Evolutionary conservation across 2,797 vertebrate species (phyloP), one percentile per base, ranked within the genome.

Genomic region (Typhlichthys subterraneus): DNA sequence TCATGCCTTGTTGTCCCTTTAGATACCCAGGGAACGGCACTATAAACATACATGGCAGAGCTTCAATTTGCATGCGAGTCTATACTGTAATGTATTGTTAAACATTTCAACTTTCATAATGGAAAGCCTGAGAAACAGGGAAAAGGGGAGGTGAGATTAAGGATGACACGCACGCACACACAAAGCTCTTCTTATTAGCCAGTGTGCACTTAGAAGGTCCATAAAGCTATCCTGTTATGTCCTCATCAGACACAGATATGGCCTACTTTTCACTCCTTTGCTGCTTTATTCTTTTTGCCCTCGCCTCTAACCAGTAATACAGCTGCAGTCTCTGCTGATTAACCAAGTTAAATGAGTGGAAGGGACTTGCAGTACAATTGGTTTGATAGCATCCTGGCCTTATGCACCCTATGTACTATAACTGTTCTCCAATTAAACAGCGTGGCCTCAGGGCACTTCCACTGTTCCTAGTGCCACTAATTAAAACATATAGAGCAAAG

Each of bases 401-500:
- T 47, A 66, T 75, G 23, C 63, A 53, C 38, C 38, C 10, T 67
- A 60, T 67, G 75, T 70, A 46, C 66, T 59, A 5, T 51, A 45
- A 48, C 62, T 46, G 58, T 72, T 33, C 48, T 69, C 74, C 72
- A 76, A 64, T 77, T 81, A 76, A 70, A 76, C 69, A n/a, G 2
- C 11, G 46, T 2, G 45, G 65, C 75, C 76, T 76, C 60, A 48
- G 67, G 70, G 78, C 79, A 57, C 70, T 77, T 85, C 12, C 47
- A 48, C 10, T 73, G 38, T 70, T 55, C 57, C 54, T 42, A 52
- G 65, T 14, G 9, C 42, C 38, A 33, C 6, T 23, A 9, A 6
- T 66, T 80, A 81, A 69, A 76, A 84, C 64, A 45, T 80, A 81
- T 66, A 72, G 76, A 51, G 53, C 75, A 67, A 77, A 70, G 73